Evolutionary conservation across 23 tunicate genomes (phyloP).

Genomic region (Ascidia mentula): DNA sequence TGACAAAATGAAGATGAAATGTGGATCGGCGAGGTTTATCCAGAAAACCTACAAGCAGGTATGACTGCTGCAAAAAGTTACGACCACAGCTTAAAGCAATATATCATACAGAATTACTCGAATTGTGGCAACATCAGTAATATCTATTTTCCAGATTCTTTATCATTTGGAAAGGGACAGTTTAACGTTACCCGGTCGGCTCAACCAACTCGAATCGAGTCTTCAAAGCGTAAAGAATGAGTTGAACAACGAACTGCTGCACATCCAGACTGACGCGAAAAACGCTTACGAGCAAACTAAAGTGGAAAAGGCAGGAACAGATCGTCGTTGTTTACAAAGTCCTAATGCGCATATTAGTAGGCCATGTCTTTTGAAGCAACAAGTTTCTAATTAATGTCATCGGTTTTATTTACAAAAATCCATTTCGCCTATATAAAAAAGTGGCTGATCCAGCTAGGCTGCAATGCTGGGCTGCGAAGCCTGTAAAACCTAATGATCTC

Average conservation of each 20-base stretch:
- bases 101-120: too few relatives aligned
- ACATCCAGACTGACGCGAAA: constrained; percentile 47
- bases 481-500: too few relatives aligned
- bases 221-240: constrained; percentile 33
- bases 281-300: constrained; percentile 54
- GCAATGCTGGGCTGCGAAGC: too few relatives aligned
- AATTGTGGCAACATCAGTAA: neutral
- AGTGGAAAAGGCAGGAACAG: constrained; percentile 37
- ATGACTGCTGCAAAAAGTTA: neutral
- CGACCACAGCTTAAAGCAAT: neutral
- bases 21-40: constrained; percentile 46
- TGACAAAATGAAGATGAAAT: constrained; percentile 74
- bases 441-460: too few relatives aligned
- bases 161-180: constrained; percentile 43
- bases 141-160: constrained; percentile 25
- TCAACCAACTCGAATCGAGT: constrained; percentile 33
- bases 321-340: too few relatives aligned
- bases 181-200: constrained; percentile 41
- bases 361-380: too few relatives aligned
- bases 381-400: too few relatives aligned
- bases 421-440: too few relatives aligned
- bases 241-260: constrained; percentile 35
- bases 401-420: too few relatives aligned
- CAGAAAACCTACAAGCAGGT: constrained; percentile 61
- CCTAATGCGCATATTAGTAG: too few relatives aligned